Base-by-base conservation (phyloP, 2,888 invertebrate species). In the Scotopteryx bipunctaria region DNA sequence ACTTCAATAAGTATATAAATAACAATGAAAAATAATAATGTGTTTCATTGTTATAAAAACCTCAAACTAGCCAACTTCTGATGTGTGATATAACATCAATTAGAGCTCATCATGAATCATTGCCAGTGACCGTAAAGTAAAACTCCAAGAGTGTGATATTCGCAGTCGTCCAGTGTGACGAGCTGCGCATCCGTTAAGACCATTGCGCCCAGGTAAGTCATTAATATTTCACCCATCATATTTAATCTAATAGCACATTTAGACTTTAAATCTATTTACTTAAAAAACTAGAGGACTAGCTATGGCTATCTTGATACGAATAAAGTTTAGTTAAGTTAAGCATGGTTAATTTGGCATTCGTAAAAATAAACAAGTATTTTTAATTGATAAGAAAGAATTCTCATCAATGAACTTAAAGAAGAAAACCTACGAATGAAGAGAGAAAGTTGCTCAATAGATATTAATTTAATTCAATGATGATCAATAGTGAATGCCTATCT, bases 141-240 rank as follows among this genome's bases (percentile, higher is more conserved):
- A 42, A 38, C 31, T 32, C 35, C 35, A 27, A 31, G 37, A 46
- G 23, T 52, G 37, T 47, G 42, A 54, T 49, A 35, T 55, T 55
- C 41, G 53, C 43, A 52, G 36, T 35, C 56, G 33, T 9, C 46
- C 35, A 50, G 52, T 50, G 62, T 57, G 59, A 59, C 57, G 59
- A 31, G 55, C 36, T 35, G 53, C 46, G 55, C 56, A 42, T 49
- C 53, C 57, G 60, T 53, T 55, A 47, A 37, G 51, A 55, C 52
- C 51, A 49, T 43, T 57, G 54, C 42, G 55, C 53, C 9, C n/a
- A 38, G 25, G 25, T 11, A n/a, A n/a, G n/a, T 14, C 0, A 16
- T 25, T 17, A 3, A 11, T 27, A 16, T 27, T 38, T 27, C 4
- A n/a, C 21, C 21, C 6, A 21, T 6, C 5, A 8, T 23, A n/a